Percentiles rank a stretch among this genome's conserved stretches.
phyloP scores from a whole-genome alignment of 2,888 invertebrate genomes.

The Pseudoips prasinana region DNA sequence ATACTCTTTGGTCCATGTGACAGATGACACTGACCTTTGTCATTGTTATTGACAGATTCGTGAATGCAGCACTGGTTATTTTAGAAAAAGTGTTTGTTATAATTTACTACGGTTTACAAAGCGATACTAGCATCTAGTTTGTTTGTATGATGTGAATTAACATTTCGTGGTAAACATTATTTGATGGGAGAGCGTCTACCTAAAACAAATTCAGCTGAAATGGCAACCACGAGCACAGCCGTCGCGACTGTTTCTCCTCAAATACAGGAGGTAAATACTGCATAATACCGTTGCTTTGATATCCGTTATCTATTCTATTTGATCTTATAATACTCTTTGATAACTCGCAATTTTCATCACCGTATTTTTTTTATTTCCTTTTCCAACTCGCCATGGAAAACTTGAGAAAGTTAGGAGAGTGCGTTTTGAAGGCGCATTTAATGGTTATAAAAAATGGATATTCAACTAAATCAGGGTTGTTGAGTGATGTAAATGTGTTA shows the following conservation, averaged over 20 bases:
- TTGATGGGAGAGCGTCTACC: constrained; percentile 67
- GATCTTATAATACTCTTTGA: constrained; percentile 38
- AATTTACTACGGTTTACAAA: constrained; percentile 16
- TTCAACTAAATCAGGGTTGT: constrained; percentile 75
- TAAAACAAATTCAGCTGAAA: constrained; percentile 50
- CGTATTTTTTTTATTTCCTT: constrained; percentile 18
- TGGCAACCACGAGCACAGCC: constrained; percentile 74
- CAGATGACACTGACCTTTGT: constrained; percentile 1
- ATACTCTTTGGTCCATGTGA: too few species aligned
- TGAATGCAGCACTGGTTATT: constrained; percentile 12
- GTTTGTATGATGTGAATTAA: constrained; percentile 45
- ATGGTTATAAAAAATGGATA: constrained; percentile 32
- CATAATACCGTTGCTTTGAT: constrained; percentile 20
- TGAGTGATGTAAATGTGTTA: constrained; percentile 87
- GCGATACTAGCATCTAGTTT: constrained; percentile 14
- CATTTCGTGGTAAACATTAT: constrained; percentile 16
- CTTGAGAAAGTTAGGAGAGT: constrained; percentile 27
- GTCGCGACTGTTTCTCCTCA: constrained; percentile 65
- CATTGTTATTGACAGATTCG: constrained; percentile 12
- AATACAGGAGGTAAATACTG: constrained; percentile 59
- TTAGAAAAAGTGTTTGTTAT: constrained; percentile 11
- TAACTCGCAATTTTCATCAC: constrained; percentile 15
- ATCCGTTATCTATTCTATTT: constrained; percentile 59
- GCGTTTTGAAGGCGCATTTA: constrained; percentile 31
- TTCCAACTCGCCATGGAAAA: constrained; percentile 36